phyloP scores from a whole-genome alignment of 1,140 invertebrate genomes.

The Macrotrachela quadricornifera region DNA sequence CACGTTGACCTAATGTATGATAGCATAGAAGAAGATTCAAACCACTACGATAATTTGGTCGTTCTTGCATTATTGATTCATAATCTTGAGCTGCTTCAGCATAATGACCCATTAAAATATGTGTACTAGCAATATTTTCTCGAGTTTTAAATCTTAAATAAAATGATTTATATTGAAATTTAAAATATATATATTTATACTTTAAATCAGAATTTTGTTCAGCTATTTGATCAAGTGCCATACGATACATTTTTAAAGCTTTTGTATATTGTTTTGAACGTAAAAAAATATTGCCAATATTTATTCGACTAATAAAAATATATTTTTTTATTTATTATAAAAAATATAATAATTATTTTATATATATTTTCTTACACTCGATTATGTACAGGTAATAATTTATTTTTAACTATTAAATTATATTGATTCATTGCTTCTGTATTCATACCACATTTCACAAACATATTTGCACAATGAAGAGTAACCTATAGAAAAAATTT shows the following conservation, averaged over 20 bases:
- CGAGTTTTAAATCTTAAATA: slow-evolving; percentile 66
- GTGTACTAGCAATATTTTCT: slow-evolving; percentile 87
- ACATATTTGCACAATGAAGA: slow-evolving; percentile 78
- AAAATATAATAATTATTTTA: no score
- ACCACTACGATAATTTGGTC: slow-evolving; percentile 61
- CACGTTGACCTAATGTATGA: slow-evolving; percentile 69
- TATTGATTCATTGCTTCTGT: slow-evolving; percentile 86
- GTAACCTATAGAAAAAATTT: slow-evolving; percentile 52
- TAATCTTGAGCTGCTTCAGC: slow-evolving; percentile 82
- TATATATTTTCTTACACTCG: slow-evolving; percentile 46
- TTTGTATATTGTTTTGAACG: slow-evolving; percentile 77
- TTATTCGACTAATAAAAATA: slow-evolving; percentile 33
- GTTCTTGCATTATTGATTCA: slow-evolving; percentile 90
- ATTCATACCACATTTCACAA: slow-evolving; percentile 74
- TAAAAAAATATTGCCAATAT: slow-evolving; percentile 94
- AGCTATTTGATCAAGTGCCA: slow-evolving; percentile 83
- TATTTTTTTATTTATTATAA: no score
- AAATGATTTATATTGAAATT: neutral
- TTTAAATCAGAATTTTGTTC: slow-evolving; percentile 67
- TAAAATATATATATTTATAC: slow-evolving; percentile 28
- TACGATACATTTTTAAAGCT: slow-evolving; percentile 88
- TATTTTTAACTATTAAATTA: slow-evolving; percentile 42
- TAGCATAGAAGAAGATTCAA: slow-evolving; percentile 78
- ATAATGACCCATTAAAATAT: slow-evolving; percentile 84
- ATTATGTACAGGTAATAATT: slow-evolving; percentile 35